Evolutionary conservation across 2,113 vertebrate species (phyloP).

Genomic region (Phasianus colchicus): DNA sequence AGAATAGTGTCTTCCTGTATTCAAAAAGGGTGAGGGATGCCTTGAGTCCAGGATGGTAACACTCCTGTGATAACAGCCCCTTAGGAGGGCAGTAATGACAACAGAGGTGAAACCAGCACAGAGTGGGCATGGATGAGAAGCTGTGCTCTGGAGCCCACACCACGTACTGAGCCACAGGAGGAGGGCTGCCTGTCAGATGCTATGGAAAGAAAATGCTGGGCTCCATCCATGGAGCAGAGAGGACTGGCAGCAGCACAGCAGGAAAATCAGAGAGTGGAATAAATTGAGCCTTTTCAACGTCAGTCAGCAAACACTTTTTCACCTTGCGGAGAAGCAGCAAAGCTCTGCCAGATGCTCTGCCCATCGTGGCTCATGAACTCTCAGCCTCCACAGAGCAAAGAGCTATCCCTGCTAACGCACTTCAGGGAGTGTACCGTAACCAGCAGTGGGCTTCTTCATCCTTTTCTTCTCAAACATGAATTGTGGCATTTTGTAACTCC

Average conservation of each 20-base stretch:
- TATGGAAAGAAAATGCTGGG: neutral
- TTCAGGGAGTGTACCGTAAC: neutral
- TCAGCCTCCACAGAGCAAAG: neutral
- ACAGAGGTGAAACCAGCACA: neutral
- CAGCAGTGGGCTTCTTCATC: neutral
- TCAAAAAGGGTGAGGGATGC: neutral
- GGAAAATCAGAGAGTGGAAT: conserved; percentile 11
- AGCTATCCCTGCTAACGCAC: neutral
- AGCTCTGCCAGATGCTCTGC: neutral
- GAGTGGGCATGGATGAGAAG: neutral
- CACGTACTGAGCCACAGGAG: neutral
- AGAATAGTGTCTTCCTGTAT: neutral
- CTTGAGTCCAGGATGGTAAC: neutral
- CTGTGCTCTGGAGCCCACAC: neutral
- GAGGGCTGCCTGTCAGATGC: neutral
- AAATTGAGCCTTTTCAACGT: neutral
- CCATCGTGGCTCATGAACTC: neutral
- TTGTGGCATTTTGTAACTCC: neutral
- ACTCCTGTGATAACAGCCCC: neutral
- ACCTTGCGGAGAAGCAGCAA: neutral
- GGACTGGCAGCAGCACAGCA: neutral
- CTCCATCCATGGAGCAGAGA: neutral
- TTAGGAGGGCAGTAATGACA: neutral
- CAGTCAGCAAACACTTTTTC: neutral
- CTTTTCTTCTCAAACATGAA: neutral